Conservation (phyloP, 2,888 invertebrate genomes). For the Ormyrus nitidulus region DNA sequence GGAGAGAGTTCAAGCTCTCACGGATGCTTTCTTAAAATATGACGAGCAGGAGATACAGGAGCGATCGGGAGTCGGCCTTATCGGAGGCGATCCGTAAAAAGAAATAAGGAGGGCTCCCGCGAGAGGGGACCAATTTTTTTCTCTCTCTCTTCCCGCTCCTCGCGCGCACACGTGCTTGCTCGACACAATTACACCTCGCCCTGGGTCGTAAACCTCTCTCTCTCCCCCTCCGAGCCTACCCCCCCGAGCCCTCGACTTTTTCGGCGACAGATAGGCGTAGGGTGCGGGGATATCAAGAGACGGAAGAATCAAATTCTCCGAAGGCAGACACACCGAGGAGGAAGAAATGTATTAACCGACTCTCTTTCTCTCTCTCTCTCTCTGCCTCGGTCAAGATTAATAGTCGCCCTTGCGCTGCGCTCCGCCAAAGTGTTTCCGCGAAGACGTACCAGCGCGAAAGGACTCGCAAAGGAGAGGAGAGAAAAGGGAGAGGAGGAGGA, state of each 20-base stretch:
- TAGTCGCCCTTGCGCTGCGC: slow-evolving; percentile 21
- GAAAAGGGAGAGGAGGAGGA: not conserved
- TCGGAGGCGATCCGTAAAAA: slow-evolving; percentile 9
- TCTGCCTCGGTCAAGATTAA: slow-evolving; percentile 24
- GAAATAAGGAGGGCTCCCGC: not conserved
- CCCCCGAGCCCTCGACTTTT: not conserved
- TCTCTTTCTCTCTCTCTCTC: not conserved
- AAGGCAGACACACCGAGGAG: not conserved
- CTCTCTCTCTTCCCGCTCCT: not conserved
- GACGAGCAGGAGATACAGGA: slow-evolving; percentile 1
- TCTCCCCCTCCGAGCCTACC: too few relatives aligned
- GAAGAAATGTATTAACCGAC: slow-evolving; percentile 21
- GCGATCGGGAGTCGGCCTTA: slow-evolving; percentile 14
- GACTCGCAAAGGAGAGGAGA: not conserved
- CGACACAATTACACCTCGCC: not conserved
- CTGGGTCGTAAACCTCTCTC: slow-evolving; percentile 1
- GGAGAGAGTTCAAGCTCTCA: slow-evolving; percentile 19
- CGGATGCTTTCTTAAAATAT: slow-evolving; percentile 25
- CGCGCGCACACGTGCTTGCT: not conserved
- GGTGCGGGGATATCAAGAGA: not conserved
- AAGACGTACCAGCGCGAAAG: slow-evolving; percentile 21
- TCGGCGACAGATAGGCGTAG: not conserved
- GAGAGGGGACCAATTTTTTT: slow-evolving; percentile 31
- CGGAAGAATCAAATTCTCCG: slow-evolving; percentile 17
- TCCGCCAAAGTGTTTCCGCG: slow-evolving; percentile 35